Base-by-base conservation (phyloP, 2,888 invertebrate genomes). In the Sylvicola cinctus region DNA sequence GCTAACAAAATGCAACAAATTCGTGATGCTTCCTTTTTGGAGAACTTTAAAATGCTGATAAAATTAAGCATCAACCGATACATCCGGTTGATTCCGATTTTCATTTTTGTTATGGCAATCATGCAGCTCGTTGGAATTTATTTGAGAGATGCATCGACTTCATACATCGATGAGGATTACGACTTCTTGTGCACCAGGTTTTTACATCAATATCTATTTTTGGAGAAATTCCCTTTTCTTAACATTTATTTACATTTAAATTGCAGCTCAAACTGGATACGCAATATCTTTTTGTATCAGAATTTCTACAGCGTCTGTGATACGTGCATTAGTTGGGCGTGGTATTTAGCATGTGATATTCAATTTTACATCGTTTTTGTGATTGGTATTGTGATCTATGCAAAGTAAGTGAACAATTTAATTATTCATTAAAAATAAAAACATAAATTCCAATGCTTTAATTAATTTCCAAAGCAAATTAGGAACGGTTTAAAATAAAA, bases 331-430 rank as follows among this genome's bases (percentile, higher is more conserved):
- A 29, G 28, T 12, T 36, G 36, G 36, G 26, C 29, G 4, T 39
- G 39, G 39, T 34, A 31, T 27, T 16, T 36, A 13, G 39, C 36
- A 7, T 39, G 39, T 34, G 39, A 39, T 11, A 36, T 39, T 27
- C 39, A 39, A 20, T 39, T 36, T 32, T 39, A 32, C 15, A 29
- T 29, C 2, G n/a, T 39, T 3, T 29, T 33, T 11, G 16, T 34
- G 10, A 3, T 26, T 2, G 27, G 36, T 10, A 28, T 39, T 20
- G 27, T 39, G 12, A 16, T 34, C 15, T 39, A 36, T 30, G 16
- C 32, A 15, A 39, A 34, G 33, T 29, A 16, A 17, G 20, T 20
- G n/a, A n/a, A n/a, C n/a, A n/a, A n/a, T n/a, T n/a, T n/a, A n/a
- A n/a, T n/a, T n/a, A n/a, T n/a, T n/a, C n/a, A n/a, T n/a, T n/a